A percentile compares a stretch with the other conserved stretches of the same genome.
These are phyloP conservation scores for Cepaea nemoralis DNA, from an alignment of 1,140 invertebrate genomes.

Conservation along the genomic window DNA sequence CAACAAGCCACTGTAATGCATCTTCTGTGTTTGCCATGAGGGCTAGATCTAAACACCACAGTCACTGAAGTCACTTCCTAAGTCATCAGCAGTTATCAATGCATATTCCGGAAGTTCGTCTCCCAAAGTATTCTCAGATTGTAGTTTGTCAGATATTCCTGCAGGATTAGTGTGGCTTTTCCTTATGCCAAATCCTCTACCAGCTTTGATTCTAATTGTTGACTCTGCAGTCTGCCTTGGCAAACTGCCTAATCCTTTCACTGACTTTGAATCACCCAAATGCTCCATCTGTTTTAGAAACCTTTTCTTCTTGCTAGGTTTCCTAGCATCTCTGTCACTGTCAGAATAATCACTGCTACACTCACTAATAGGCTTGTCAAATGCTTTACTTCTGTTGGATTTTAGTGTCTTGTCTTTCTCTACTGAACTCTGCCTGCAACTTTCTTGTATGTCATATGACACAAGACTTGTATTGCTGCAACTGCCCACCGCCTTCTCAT, in stretches of 20 bases:
- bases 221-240: neutral
- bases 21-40: too few relatives aligned
- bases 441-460: neutral
- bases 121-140: neutral
- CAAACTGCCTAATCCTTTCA: neutral
- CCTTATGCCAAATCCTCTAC: slow-evolving; percentile 27
- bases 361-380: slow-evolving; percentile 30
- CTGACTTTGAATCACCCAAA: slow-evolving; percentile 20
- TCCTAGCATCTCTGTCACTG: neutral
- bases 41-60: slow-evolving; percentile 17
- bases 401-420: neutral
- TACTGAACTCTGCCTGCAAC: neutral
- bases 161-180: slow-evolving; percentile 21
- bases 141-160: neutral
- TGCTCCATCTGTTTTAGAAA: slow-evolving; percentile 32
- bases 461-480: neutral
- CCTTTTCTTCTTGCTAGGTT: neutral
- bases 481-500: neutral
- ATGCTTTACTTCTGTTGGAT: neutral
- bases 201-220: slow-evolving; percentile 1
- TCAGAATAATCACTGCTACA: slow-evolving; percentile 4
- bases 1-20: too few relatives aligned
- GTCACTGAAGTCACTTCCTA: slow-evolving; percentile 49
- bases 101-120: slow-evolving; percentile 6
- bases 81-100: slow-evolving; percentile 34